Base-by-base conservation (phyloP, 2,113 vertebrate species). In the Daubentonia madagascariensis region DNA sequence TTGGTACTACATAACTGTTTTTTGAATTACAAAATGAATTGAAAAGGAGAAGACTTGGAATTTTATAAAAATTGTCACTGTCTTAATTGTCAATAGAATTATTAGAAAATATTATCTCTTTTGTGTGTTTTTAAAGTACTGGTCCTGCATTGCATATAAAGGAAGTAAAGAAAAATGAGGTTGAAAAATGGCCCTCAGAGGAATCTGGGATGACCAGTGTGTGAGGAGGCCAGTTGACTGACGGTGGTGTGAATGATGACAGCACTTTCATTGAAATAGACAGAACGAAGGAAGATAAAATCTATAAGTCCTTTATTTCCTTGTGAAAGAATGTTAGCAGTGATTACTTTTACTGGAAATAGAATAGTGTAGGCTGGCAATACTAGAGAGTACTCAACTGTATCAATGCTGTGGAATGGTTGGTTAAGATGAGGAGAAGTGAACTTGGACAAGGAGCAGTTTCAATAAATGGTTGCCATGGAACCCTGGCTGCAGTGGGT, bases 211-310 rank as follows among this genome's bases (percentile, higher is more conserved):
- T 70, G 87, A 80, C 79, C 93, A 96, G 59, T 95, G 97, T 97
- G 73, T 97, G 98, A 48, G 45, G 96, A 98, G 84, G 97, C 97
- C 32, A 85, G 59, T 72, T 97, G 96, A 78, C 96, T 94, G 94
- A 98, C 98, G 98, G 98, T 97, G 98, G 97, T 96, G 98, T 98
- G 97, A 98, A 98, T 98, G 99, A 99, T 97, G 99, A 99, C 59
- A 99, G 98, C 99, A 99, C 23, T 61, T 61, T 25, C 11, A 4
- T 8, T 92, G 98, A 54, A 54, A 18, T 17, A 17, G 17, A 54
- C 17, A 99, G 76, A 48, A 48, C 98, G 98, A 99, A 98, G 98
- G 61, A 98, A 99, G 99, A 99, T 99, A 99, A 96, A 93, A 65
- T 88, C 85, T 65, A 28, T 52, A 32, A 11, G 17, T 59, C 87